A percentile compares a stretch with the other conserved stretches of the same genome.
These are phyloP conservation scores for Epinephelus awoara DNA, from an alignment of 2,797 vertebrate genomes.

Conservation along the genomic window DNA sequence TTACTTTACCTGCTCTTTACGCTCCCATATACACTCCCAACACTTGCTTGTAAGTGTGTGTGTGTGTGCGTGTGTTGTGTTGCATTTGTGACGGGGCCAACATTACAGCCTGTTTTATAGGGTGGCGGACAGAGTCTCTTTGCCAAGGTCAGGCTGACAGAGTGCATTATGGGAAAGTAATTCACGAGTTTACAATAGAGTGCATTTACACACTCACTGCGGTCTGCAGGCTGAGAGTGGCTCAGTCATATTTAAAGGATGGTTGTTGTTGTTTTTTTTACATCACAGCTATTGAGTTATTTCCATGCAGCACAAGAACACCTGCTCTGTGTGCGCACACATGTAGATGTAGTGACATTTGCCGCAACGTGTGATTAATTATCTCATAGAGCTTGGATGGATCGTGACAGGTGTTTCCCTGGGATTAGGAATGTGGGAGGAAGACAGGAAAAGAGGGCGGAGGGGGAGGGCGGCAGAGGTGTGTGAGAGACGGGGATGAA, in stretches of 20 bases:
- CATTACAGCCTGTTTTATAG: slow-evolving; percentile 69
- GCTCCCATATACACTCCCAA: neutral
- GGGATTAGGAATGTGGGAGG: slow-evolving; percentile 61
- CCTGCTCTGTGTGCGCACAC: slow-evolving; percentile 30
- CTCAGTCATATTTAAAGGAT: slow-evolving; percentile 66
- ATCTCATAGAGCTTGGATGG: slow-evolving; percentile 49
- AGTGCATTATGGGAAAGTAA: slow-evolving; percentile 79
- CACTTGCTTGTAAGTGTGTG: slow-evolving; percentile 9
- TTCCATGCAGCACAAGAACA: slow-evolving; percentile 47
- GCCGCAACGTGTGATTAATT: slow-evolving; percentile 73
- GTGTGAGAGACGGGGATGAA: slow-evolving; percentile 36
- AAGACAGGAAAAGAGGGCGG: slow-evolving; percentile 29
- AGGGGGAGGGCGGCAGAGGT: slow-evolving; percentile 16
- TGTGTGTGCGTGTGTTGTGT: slow-evolving; percentile 26
- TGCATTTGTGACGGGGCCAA: slow-evolving; percentile 54
- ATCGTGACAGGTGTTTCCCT: slow-evolving; percentile 72
- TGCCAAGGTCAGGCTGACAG: slow-evolving; percentile 79
- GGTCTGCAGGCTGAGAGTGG: slow-evolving; percentile 52
- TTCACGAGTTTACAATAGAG: slow-evolving; percentile 78
- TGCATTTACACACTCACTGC: slow-evolving; percentile 62
- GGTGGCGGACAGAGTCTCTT: slow-evolving; percentile 58
- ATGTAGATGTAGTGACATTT: slow-evolving; percentile 65
- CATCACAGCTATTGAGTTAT: slow-evolving; percentile 54
- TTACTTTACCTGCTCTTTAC: neutral
- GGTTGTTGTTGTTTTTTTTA: slow-evolving; percentile 31